Evolutionary conservation across 2,888 invertebrate genomes (phyloP).

Genomic region (Agriopis marginaria): DNA sequence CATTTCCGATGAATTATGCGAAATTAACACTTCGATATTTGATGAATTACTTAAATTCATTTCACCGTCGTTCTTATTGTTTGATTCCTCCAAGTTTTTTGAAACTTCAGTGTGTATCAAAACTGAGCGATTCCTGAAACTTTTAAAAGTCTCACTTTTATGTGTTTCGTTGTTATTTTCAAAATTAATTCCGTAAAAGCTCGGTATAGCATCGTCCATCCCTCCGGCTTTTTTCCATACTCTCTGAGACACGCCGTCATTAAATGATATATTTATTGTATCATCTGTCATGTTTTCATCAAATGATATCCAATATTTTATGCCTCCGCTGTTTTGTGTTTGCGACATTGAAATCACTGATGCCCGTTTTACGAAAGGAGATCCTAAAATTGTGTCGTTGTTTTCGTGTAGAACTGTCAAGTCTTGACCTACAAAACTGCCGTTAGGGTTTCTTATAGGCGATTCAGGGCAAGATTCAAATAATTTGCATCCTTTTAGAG

Average conservation of each 20-base stretch:
- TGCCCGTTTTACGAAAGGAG: slow-evolving; percentile 69
- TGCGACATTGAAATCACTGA: slow-evolving; percentile 77
- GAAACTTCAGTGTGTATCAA: slow-evolving; percentile 23
- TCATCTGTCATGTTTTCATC: slow-evolving; percentile 62
- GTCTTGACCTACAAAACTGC: slow-evolving; percentile 43
- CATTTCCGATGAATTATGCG: not conserved
- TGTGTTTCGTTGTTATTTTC: slow-evolving; percentile 37
- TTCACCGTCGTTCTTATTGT: not conserved
- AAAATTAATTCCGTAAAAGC: slow-evolving; percentile 63
- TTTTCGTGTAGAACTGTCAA: slow-evolving; percentile 61
- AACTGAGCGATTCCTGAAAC: slow-evolving; percentile 25
- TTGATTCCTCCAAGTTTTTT: not conserved
- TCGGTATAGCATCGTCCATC: slow-evolving; percentile 65
- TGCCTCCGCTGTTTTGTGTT: slow-evolving; percentile 70
- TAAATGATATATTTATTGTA: slow-evolving; percentile 28
- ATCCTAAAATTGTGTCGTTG: slow-evolving; percentile 62
- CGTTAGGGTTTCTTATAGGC: slow-evolving; percentile 55
- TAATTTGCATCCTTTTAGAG: slow-evolving; percentile 51
- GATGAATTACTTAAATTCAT: not conserved
- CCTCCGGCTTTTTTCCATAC: slow-evolving; percentile 43
- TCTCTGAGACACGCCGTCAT: slow-evolving; percentile 10
- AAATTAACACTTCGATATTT: not conserved
- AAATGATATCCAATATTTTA: slow-evolving; percentile 81
- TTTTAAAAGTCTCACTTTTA: slow-evolving; percentile 21
- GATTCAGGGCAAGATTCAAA: slow-evolving; percentile 68